These are phyloP conservation scores for Dryomyza anilis DNA, from an alignment of 2,888 invertebrate species.

Conservation along the genomic window DNA sequence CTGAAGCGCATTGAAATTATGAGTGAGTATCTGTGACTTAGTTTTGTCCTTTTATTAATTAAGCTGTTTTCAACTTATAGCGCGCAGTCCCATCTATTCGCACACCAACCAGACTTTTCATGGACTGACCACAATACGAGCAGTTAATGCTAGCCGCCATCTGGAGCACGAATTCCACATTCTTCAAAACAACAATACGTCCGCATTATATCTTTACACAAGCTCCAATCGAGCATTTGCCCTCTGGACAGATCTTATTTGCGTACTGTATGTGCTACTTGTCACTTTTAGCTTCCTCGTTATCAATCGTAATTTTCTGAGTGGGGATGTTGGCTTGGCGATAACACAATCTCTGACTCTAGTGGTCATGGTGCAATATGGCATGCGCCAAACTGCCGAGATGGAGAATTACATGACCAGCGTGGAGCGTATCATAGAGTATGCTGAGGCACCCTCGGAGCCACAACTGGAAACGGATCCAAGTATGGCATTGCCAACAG, in stretches of 20 bases:
- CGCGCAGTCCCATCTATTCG: conserved; percentile 78
- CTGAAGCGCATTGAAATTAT: conserved; percentile 62
- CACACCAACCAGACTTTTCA: conserved; percentile 77
- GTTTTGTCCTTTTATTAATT: no score
- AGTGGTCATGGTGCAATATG: conserved; percentile 78
- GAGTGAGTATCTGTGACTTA: conserved; percentile 45
- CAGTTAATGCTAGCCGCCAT: conserved; percentile 69
- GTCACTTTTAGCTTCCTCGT: conserved; percentile 87
- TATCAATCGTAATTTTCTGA: conserved; percentile 59
- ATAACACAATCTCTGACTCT: conserved; percentile 75
- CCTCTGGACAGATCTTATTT: conserved; percentile 88
- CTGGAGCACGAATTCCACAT: conserved; percentile 69
- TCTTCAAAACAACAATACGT: conserved; percentile 70
- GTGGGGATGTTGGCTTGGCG: conserved; percentile 74
- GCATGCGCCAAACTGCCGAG: conserved; percentile 87
- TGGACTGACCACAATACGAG: conserved; percentile 79
- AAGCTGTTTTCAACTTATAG: no score
- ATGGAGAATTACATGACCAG: conserved; percentile 82
- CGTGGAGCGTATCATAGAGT: conserved; percentile 84
- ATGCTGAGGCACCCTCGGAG: conserved; percentile 72
- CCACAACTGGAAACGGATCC: conserved; percentile 63
- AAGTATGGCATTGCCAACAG: conserved; percentile 55
- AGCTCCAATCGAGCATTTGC: conserved; percentile 91
- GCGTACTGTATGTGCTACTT: conserved; percentile 80
- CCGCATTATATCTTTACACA: conserved; percentile 79